phyloP scores from a whole-genome alignment of 2,113 vertebrate species.

The Apodemus sylvaticus region DNA sequence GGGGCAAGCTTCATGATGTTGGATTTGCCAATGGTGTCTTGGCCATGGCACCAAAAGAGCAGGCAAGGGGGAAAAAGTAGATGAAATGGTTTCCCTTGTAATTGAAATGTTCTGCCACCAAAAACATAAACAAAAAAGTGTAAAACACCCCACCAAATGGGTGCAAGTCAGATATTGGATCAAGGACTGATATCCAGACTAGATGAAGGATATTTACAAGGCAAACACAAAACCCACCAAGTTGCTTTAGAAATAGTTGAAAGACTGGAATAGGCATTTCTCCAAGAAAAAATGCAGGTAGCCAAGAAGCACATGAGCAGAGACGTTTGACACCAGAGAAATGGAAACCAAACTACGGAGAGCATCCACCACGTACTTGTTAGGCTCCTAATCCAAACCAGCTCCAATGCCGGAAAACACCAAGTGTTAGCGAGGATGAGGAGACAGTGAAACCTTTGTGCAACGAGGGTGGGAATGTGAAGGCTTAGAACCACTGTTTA shows the following conservation, averaged over 20 bases:
- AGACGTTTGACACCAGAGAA: background rate
- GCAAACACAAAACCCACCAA: background rate
- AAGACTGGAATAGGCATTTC: background rate
- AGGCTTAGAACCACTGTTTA: background rate
- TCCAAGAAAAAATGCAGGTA: background rate
- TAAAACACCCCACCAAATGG: background rate
- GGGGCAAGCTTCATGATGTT: background rate
- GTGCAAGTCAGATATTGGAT: background rate
- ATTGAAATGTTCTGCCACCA: background rate
- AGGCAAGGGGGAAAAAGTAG: background rate
- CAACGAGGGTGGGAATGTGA: rapidly evolving
- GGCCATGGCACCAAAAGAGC: background rate
- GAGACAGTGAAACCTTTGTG: background rate
- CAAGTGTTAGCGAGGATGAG: background rate
- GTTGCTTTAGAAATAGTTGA: background rate
- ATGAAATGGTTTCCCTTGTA: background rate
- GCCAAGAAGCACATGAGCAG: background rate
- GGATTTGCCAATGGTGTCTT: conserved; percentile 1
- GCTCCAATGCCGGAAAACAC: background rate
- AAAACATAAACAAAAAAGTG: background rate
- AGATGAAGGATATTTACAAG: background rate
- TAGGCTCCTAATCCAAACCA: background rate
- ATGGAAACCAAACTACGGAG: background rate
- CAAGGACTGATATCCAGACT: background rate
- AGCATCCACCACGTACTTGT: background rate